Conservation (phyloP, 2,797 vertebrate species). For the Tragelaphus oryx region DNA sequence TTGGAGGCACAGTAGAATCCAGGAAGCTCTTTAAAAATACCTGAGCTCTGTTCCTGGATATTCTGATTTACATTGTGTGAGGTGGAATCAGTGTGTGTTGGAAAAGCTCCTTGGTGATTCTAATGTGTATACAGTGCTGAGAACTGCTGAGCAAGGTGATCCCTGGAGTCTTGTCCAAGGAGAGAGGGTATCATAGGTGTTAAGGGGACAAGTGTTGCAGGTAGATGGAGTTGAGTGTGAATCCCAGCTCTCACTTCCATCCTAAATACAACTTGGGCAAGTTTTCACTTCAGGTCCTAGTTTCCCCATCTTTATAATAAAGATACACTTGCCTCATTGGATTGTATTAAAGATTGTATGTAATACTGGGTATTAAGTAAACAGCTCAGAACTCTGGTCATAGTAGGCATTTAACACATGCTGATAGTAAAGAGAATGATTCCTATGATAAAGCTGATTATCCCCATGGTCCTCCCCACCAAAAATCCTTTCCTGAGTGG, state of each 20-base stretch:
- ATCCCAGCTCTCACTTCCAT: not conserved
- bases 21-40: not conserved
- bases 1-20: not conserved
- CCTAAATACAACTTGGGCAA: not conserved
- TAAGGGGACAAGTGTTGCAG: not conserved
- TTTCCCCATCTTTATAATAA: not conserved
- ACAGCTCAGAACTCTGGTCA: not conserved
- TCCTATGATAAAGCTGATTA: not conserved
- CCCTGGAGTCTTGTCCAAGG: not conserved
- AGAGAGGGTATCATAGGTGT: not conserved
- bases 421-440: not conserved
- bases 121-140: not conserved
- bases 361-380: not conserved
- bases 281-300: not conserved
- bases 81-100: not conserved
- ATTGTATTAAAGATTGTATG: not conserved
- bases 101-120: not conserved
- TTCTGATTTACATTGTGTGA: not conserved
- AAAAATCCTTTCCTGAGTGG: not conserved
- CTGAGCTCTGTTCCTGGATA: not conserved
- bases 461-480: rapidly evolving
- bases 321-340: not conserved
- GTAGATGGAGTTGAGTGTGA: not conserved
- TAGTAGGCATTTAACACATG: not conserved
- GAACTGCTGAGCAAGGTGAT: not conserved